Evolutionary conservation across 2,888 invertebrate species (phyloP).

Genomic region (Orthosia gracilis): DNA sequence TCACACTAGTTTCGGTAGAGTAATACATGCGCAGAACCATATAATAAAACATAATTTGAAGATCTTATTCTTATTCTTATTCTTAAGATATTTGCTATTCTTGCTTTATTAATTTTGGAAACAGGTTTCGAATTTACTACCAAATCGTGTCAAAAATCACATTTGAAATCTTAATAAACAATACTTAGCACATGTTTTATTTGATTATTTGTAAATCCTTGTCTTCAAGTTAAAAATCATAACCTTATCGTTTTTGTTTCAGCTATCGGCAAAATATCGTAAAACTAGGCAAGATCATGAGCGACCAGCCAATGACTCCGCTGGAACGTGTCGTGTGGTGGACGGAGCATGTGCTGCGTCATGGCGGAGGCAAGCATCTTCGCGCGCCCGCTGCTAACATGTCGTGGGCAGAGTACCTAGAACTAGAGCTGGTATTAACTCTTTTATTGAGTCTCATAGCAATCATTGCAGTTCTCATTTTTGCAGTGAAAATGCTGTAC

Average conservation of each 20-base stretch:
- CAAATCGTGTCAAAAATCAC: no score
- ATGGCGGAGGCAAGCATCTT: conserved; percentile 55
- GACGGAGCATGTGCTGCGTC: conserved; percentile 77
- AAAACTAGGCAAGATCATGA: conserved; percentile 25
- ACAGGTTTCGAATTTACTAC: no score
- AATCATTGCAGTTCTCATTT: not conserved
- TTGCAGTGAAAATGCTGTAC: conserved; percentile 5
- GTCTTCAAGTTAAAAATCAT: not conserved
- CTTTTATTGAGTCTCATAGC: conserved; percentile 4
- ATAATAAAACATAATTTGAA: no score
- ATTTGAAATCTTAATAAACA: no score
- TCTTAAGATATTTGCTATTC: no score
- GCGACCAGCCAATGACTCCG: conserved; percentile 31
- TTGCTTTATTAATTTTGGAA: no score
- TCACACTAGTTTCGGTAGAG: no score
- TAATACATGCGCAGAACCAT: no score
- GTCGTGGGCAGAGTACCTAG: conserved; percentile 41
- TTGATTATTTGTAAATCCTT: no score
- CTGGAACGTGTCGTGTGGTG: conserved; percentile 83
- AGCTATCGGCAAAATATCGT: conserved; percentile 27
- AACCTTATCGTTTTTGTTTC: not conserved
- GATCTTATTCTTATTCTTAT: no score
- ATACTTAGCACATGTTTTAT: no score
- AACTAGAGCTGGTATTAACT: conserved; percentile 22
- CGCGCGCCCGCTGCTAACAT: conserved; percentile 47